Evolutionary conservation across 2,113 vertebrate species (phyloP), one percentile per base, ranked within the genome.

Genomic region (Ptilonorhynchus violaceus): DNA sequence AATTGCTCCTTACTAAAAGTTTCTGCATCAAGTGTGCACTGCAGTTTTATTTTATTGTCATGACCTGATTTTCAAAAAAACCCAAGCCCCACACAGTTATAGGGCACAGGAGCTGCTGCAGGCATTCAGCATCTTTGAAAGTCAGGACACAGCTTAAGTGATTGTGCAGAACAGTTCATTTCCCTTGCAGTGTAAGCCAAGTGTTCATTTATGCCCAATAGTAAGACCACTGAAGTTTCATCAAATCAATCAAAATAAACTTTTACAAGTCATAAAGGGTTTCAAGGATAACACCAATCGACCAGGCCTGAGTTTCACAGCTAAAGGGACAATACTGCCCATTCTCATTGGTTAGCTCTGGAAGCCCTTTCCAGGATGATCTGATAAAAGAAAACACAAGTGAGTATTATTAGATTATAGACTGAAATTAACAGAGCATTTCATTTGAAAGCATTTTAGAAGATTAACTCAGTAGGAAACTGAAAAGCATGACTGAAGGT

Each of bases 291-390:
- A 98, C 97, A 91, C 98, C 98, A 80, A 99, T 96, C 2, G 99
- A 99, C 99, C 99, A 99, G 76, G 99, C 99, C 97, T 99, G 99
- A 28, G 99, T 99, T 98, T 99, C 99, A 97, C 99, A 99, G 98
- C 99, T 99, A 93, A 99, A 99, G 9, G 99, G 98, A 67, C 99
- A 99, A 96, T 98, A 98, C 52, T 99, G 98, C 69, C 99, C 99
- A 17, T 99, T 99, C 93, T 99, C 99, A 97, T 99, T 99, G 93
- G 99, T 99, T 93, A 99, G 97, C 92, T 99, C 99, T 35, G 99
- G 99, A 77, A 99, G 98, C 60, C 99, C 99, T 96, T 99, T 99
- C 99, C 99, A 99, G 9, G 98, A 98, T 35, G 99, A 99, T 96
- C 99, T 99, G 80, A 60, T 77, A 78, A 88, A 92, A 92, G 84